Evolutionary conservation across 1,140 invertebrate species (phyloP), one percentile per base, ranked within the genome.

Genomic region (Anastatus disparis): DNA sequence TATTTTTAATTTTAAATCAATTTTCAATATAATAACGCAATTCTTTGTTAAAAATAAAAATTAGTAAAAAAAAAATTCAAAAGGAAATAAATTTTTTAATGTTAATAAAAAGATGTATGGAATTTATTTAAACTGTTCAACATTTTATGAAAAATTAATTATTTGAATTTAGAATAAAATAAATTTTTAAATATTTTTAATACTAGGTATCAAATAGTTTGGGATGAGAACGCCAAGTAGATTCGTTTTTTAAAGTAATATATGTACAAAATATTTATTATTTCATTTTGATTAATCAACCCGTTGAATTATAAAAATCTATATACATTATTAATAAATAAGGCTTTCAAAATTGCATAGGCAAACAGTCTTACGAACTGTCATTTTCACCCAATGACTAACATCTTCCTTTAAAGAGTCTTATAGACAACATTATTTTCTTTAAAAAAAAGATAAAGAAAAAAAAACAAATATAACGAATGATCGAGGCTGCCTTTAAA

Each of bases 261-360:
- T 74, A 78, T 80, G 77, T 82, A 83, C 79, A 85, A 85, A 86
- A 85, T 84, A 84, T 85, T 86, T 86, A 84, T 84, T 69, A 48
- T 64, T 38, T 71, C 53, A 44, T 59, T 71, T 65, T 66, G 53
- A 71, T 65, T 70, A 50, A 56, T 63, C 29, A 61, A 27, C 68
- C 62, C 59, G 31, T 46, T 42, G 62, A 59, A 61, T 48, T 71
- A 66, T 71, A 71, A 71, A 71, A 71, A 71, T 71, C 53, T 71
- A 71, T 71, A n/a, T 71, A 71, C 70, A 71, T 70, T 46, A 70
- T 71, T 29, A 65, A 71, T 64, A 71, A 71, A 71, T 71, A 69
- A 69, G n/a, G 9, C 15, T 68, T 68, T 68, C 55, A 67, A 67
- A 67, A 67, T 35, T 26, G 40, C 46, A 20, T 46, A 52, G 38